Evolutionary conservation across 2,888 invertebrate species (phyloP).

Genomic region (Dryobota labecula): DNA sequence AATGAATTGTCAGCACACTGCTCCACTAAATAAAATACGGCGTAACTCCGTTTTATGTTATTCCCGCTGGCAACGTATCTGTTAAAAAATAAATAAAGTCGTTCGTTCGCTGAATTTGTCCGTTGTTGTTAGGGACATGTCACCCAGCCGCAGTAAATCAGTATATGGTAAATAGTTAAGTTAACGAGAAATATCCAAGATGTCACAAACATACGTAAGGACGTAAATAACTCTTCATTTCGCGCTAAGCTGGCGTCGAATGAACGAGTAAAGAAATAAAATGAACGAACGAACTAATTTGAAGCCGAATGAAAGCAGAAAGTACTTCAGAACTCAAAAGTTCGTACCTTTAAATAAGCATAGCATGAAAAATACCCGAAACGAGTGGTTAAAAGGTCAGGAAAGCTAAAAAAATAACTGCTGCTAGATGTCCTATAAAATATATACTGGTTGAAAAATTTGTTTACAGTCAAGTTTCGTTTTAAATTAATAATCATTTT

Average conservation of each 20-base stretch:
- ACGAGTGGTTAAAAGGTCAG: slow-evolving; percentile 15
- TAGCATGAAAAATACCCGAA: slow-evolving; percentile 35
- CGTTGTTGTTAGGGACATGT: slow-evolving; percentile 41
- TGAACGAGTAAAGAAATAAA: slow-evolving; percentile 39
- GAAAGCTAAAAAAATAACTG: slow-evolving; percentile 21
- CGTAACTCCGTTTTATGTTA: slow-evolving; percentile 21
- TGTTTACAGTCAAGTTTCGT: neutral
- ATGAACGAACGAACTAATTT: slow-evolving; percentile 53
- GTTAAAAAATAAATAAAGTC: slow-evolving; percentile 47
- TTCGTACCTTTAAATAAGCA: slow-evolving; percentile 40
- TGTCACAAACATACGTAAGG: slow-evolving; percentile 33
- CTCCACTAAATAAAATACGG: slow-evolving; percentile 44
- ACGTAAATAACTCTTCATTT: slow-evolving; percentile 51
- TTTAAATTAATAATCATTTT: neutral
- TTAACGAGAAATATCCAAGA: slow-evolving; percentile 52
- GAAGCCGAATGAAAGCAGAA: slow-evolving; percentile 53
- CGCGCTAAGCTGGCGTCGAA: slow-evolving; percentile 27
- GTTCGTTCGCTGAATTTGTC: slow-evolving; percentile 33
- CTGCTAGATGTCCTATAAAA: neutral
- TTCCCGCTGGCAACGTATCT: slow-evolving; percentile 23
- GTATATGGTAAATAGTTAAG: slow-evolving; percentile 56
- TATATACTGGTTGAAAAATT: neutral
- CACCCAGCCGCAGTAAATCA: slow-evolving; percentile 46
- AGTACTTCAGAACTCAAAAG: slow-evolving; percentile 38
- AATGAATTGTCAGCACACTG: slow-evolving; percentile 26